Conservation (phyloP, 2,113 vertebrate species). For the Sitta europaea region DNA sequence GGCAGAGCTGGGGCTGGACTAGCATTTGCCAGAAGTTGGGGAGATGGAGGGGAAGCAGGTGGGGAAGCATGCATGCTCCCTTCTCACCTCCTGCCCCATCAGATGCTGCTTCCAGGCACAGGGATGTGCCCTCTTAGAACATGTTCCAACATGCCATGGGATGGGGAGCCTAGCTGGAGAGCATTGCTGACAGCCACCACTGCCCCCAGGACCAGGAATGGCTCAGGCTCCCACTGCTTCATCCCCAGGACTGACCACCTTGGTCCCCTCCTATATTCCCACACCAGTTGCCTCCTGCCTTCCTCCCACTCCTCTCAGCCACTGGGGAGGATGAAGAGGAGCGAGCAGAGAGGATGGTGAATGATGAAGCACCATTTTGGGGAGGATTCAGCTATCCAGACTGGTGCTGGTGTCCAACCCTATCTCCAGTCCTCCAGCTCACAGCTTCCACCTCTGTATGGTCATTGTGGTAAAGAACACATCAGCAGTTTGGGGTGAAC, state of each 20-base stretch:
- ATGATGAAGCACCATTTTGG: background rate
- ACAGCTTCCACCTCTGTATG: background rate
- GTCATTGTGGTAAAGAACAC: background rate
- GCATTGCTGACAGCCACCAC: fast-evolving
- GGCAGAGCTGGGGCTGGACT: background rate
- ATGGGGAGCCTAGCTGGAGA: background rate
- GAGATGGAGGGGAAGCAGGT: background rate
- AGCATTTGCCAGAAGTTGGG: background rate
- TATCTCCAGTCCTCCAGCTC: background rate
- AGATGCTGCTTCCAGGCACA: fast-evolving
- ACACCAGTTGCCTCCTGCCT: background rate
- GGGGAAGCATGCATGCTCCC: background rate
- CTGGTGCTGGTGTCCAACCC: background rate
- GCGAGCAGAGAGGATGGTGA: background rate
- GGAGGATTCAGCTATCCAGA: background rate
- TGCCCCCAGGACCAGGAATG: background rate
- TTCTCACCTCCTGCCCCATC: background rate
- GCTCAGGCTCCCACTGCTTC: background rate
- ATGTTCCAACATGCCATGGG: fast-evolving
- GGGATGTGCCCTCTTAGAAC: background rate
- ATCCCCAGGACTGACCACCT: background rate
- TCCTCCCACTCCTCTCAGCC: background rate
- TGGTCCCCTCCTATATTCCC: background rate
- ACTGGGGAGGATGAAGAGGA: background rate
- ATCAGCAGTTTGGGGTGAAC: fast-evolving